Evolutionary conservation across 2,888 invertebrate species (phyloP).

Genomic region (Drosophila rellima): DNA sequence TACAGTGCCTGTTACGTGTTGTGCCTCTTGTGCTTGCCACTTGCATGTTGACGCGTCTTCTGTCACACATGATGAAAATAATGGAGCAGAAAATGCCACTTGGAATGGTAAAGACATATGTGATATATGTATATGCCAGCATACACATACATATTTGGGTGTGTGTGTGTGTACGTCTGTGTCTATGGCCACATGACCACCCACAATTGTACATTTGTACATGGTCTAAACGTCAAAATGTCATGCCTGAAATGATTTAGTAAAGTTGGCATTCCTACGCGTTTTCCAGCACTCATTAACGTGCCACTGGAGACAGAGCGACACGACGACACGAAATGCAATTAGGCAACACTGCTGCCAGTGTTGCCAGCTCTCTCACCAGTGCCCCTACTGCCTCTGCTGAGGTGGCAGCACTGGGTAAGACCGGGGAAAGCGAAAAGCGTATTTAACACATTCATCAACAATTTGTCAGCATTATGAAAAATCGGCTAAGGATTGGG

Average conservation of each 20-base stretch:
- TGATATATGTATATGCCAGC: constrained; percentile 14
- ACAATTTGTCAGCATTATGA: constrained; percentile 75
- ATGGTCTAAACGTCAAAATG: constrained; percentile 63
- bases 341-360: constrained; percentile 39
- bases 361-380: background rate
- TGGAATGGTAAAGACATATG: constrained; percentile 67
- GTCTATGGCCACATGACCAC: constrained; percentile 11
- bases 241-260: constrained; percentile 68
- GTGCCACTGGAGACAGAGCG: constrained; percentile 43
- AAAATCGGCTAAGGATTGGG: constrained; percentile 25
- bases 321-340: constrained; percentile 49
- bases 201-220: constrained; percentile 11
- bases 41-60: constrained; percentile 80
- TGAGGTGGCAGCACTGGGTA: background rate
- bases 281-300: constrained; percentile 62
- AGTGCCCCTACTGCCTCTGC: background rate
- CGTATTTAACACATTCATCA: constrained; percentile 75
- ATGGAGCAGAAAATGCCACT: constrained; percentile 81
- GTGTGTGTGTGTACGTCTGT: background rate
- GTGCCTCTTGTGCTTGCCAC: constrained; percentile 38
- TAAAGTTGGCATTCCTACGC: constrained; percentile 72
- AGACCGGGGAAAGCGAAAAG: background rate
- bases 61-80: constrained; percentile 82
- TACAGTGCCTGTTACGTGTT: constrained; percentile 57
- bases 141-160: background rate